Evolutionary conservation across 2,113 vertebrate species (phyloP).

Genomic region (Heterochromis multidens): DNA sequence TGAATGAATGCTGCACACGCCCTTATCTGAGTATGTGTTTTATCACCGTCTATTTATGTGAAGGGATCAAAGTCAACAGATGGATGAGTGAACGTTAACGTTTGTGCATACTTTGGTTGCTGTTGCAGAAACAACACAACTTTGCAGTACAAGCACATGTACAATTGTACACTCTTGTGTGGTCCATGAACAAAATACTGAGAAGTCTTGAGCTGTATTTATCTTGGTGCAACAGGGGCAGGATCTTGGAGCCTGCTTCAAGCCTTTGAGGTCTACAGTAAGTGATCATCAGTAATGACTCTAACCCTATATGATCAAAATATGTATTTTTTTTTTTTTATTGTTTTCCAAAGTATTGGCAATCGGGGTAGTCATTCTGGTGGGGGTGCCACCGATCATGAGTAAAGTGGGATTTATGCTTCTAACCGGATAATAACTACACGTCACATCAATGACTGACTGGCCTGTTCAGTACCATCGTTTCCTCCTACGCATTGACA

Average conservation of each 20-base stretch:
- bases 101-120: neutral
- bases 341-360: neutral
- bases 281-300: neutral
- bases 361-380: neutral
- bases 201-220: neutral
- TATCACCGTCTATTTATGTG: neutral
- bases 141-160: neutral
- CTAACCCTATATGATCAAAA: neutral
- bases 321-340: too few relatives aligned
- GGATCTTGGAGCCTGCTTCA: neutral
- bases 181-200: neutral
- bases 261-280: neutral
- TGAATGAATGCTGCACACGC: neutral
- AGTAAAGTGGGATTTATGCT: neutral
- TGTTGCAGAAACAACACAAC: neutral
- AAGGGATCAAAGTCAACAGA: conserved; percentile 17
- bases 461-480: neutral
- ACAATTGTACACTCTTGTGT: neutral
- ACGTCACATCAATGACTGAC: neutral
- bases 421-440: neutral
- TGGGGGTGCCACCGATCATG: neutral
- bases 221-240: neutral
- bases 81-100: neutral
- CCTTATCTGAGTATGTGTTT: neutral
- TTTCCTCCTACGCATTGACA: neutral